These are phyloP conservation scores for Polyommatus iphigenia DNA, from an alignment of 2,888 invertebrate species.

Conservation along the genomic window DNA sequence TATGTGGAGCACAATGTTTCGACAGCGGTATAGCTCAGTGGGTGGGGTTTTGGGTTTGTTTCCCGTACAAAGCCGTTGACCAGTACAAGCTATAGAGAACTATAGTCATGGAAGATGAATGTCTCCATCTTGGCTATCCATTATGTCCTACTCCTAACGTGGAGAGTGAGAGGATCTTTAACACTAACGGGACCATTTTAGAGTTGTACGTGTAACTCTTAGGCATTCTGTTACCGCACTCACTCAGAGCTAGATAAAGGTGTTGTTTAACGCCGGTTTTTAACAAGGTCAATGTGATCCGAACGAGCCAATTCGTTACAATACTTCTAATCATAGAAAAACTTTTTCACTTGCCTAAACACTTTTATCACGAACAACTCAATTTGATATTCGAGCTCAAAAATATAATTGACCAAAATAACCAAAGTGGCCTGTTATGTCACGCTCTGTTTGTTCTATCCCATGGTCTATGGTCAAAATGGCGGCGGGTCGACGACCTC, in stretches of 20 bases:
- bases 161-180: no score
- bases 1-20: slow-evolving; percentile 6
- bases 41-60: background rate
- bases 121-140: no score
- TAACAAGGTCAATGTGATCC: no score
- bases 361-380: background rate
- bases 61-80: background rate
- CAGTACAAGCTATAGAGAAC: no score
- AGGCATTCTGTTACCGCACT: no score
- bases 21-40: background rate
- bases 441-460: slow-evolving; percentile 50
- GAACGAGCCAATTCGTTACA: no score
- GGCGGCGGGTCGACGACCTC: slow-evolving; percentile 45
- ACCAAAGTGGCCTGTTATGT: slow-evolving; percentile 44
- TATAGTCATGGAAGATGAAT: no score
- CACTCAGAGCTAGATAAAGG: no score
- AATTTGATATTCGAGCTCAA: background rate
- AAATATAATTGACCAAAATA: slow-evolving; percentile 23
- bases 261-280: no score
- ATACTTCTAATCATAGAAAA: background rate
- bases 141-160: no score
- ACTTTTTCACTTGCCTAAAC: background rate
- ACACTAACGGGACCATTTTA: no score
- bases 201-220: no score
- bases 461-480: slow-evolving; percentile 50